Evolutionary conservation across 2,797 vertebrate genomes (phyloP).

Genomic region (Zalophus californianus): DNA sequence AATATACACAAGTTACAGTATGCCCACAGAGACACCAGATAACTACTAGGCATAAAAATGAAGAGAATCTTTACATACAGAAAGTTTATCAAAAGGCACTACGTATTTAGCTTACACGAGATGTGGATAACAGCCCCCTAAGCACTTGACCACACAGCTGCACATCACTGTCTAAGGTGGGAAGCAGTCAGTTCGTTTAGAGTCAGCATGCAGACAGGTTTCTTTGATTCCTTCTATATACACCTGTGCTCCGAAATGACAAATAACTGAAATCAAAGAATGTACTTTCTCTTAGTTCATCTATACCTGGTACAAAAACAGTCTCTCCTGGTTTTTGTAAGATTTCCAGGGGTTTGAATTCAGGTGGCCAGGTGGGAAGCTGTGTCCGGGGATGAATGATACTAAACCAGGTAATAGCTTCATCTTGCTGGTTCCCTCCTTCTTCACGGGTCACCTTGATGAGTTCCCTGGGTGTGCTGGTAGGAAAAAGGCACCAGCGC

Average conservation of each 20-base stretch:
- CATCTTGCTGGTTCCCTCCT: conserved; percentile 98
- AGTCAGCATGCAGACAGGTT: neutral
- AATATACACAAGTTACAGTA: no score
- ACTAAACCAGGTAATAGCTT: conserved; percentile 99
- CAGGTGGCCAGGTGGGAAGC: conserved; percentile 94
- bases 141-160: neutral
- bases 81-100: neutral
- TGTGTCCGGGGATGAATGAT: conserved; percentile 96
- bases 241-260: neutral
- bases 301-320: conserved; percentile 96
- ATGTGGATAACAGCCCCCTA: neutral
- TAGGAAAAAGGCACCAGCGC: conserved; percentile 98
- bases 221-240: neutral
- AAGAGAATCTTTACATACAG: neutral
- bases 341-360: conserved; percentile 97
- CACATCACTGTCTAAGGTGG: neutral
- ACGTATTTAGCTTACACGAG: neutral
- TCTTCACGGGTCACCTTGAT: conserved; percentile 97
- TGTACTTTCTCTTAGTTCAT: neutral
- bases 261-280: neutral
- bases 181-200: neutral
- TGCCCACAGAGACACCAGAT: neutral
- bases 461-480: conserved; percentile 96
- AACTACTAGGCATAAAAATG: neutral
- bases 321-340: conserved; percentile 97